These are phyloP conservation scores for Chroicocephalus ridibundus DNA, from an alignment of 2,113 vertebrate genomes.

Conservation along the genomic window DNA sequence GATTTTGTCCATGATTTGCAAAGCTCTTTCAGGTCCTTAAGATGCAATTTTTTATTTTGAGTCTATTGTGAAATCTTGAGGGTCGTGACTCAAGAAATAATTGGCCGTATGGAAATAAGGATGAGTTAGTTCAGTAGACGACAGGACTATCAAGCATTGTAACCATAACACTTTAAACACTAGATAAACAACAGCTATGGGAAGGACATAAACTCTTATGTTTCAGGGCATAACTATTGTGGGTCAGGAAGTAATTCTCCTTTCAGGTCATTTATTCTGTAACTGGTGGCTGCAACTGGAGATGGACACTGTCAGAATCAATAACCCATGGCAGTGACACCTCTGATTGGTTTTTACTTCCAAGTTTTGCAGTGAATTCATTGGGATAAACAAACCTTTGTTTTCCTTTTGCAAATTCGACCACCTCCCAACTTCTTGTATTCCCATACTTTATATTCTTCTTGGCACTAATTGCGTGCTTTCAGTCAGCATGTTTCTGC, in stretches of 20 bases:
- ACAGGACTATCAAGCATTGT: not conserved
- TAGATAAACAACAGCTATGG: constrained; percentile 35
- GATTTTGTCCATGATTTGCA: not conserved
- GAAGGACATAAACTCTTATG: not conserved
- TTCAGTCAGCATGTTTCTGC: constrained; percentile 18
- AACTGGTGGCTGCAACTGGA: not conserved
- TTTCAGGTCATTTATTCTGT: not conserved
- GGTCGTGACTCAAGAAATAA: not conserved
- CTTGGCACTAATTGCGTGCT: constrained; percentile 20
- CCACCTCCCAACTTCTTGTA: constrained; percentile 35
- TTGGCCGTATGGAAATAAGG: not conserved
- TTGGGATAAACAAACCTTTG: constrained; percentile 40
- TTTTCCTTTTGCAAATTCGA: not conserved
- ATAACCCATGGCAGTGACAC: not conserved
- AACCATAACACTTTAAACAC: constrained; percentile 23
- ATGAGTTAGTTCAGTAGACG: not conserved
- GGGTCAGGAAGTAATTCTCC: not conserved
- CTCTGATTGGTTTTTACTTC: constrained; percentile 28
- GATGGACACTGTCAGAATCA: not conserved
- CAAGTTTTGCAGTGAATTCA: constrained; percentile 27
- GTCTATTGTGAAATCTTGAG: not conserved
- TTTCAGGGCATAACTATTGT: not conserved
- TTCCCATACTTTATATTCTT: constrained; percentile 52
- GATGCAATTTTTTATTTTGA: not conserved
- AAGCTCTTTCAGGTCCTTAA: not conserved